Conservation (phyloP, 2,888 invertebrate genomes). For the Trachelus stipa region DNA sequence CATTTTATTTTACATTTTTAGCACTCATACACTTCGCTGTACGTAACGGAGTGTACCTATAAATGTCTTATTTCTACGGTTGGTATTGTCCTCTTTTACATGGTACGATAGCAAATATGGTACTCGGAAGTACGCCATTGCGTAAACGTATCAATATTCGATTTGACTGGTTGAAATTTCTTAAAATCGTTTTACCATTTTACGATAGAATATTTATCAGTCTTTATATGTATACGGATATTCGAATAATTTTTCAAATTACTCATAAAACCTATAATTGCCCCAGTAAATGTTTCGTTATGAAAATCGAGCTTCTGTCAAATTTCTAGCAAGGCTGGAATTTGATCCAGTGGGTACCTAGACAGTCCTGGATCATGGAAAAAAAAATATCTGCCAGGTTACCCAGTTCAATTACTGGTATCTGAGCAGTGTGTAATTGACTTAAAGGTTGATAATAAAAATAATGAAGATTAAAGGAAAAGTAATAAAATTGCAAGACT, state of each 20-base stretch:
- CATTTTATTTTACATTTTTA: neutral
- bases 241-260: neutral
- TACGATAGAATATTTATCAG: neutral
- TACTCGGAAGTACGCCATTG: neutral
- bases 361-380: no score
- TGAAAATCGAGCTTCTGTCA: no score
- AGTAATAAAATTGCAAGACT: neutral
- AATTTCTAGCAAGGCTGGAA: no score
- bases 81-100: neutral
- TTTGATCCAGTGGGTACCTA: no score
- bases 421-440: neutral
- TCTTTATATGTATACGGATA: neutral
- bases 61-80: neutral
- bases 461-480: neutral
- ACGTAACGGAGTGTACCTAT: neutral
- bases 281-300: no score
- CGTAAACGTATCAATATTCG: neutral
- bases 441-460: neutral
- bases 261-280: neutral
- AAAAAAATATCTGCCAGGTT: no score
- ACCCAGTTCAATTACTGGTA: neutral
- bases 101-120: neutral
- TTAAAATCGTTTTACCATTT: neutral
- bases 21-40: neutral
- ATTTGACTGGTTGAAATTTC: neutral